A percentile compares a stretch with the other conserved stretches of the same genome.
These are phyloP conservation scores for Casuarius casuarius DNA, from an alignment of 2,113 vertebrate species.

Conservation along the genomic window DNA sequence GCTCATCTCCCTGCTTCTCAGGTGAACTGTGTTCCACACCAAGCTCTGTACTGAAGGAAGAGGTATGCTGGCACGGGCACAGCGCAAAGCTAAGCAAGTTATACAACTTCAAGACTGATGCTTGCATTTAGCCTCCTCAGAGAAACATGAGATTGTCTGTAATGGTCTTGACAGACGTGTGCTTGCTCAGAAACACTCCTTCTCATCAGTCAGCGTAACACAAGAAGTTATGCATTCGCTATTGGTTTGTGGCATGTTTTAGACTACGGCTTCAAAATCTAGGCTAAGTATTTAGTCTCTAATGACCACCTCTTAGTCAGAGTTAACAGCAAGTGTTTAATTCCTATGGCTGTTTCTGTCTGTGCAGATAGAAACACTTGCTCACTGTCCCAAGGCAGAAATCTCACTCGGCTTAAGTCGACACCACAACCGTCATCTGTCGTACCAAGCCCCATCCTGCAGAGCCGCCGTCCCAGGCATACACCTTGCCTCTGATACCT, in stretches of 20 bases:
- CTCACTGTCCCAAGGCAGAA: background rate
- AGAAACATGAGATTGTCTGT: rapidly evolving
- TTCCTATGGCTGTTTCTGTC: background rate
- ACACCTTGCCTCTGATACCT: rapidly evolving
- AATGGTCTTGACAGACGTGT: rapidly evolving
- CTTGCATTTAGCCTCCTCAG: background rate
- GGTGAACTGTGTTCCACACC: background rate
- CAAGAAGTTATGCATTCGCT: background rate
- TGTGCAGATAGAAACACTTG: background rate
- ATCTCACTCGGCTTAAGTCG: background rate
- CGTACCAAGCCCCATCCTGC: background rate
- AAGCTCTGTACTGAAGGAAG: background rate
- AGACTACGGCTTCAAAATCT: background rate
- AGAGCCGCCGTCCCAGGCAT: background rate
- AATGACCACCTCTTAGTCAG: too few species aligned
- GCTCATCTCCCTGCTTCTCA: background rate
- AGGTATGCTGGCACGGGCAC: background rate
- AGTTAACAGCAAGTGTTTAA: background rate
- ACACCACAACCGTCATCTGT: background rate
- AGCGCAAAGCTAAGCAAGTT: background rate
- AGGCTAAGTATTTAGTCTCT: background rate
- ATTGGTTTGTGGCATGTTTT: rapidly evolving
- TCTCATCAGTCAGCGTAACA: background rate
- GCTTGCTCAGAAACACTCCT: background rate
- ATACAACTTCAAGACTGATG: background rate